A percentile compares a stretch with the other conserved stretches of the same genome.
Conservation (phyloP, 1,140 invertebrate genomes). For the Thaumetopoea pityocampa region DNA sequence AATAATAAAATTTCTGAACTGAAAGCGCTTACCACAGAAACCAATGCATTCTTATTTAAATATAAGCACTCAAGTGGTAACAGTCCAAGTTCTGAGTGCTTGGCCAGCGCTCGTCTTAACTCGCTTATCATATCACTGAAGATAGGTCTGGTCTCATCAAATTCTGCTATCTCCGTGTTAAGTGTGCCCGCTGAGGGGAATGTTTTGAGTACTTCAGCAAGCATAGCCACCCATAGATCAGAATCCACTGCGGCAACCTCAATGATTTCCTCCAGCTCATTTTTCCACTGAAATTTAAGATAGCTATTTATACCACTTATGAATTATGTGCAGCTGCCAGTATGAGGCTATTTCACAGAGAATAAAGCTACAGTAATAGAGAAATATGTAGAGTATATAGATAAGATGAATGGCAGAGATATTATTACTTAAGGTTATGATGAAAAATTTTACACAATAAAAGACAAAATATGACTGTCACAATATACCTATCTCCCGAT, state of each 20-base stretch:
- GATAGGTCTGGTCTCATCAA: constrained; percentile 91
- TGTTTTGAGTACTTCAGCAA: constrained; percentile 95
- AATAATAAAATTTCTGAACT: too few relatives aligned
- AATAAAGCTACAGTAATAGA: too few relatives aligned
- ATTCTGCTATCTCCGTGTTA: constrained; percentile 88
- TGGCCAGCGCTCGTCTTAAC: constrained; percentile 89
- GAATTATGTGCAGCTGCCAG: too few relatives aligned
- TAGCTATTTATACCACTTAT: too few relatives aligned
- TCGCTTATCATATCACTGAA: constrained; percentile 94
- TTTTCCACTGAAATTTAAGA: constrained; percentile 94
- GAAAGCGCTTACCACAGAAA: constrained; percentile 83
- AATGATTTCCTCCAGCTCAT: constrained; percentile 94
- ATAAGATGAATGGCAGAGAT: too few relatives aligned
- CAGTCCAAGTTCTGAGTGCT: constrained; percentile 90
- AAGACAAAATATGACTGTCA: too few relatives aligned
- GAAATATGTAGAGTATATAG: too few relatives aligned
- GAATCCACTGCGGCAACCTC: constrained; percentile 93
- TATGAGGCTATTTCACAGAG: too few relatives aligned
- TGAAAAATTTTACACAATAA: too few relatives aligned
- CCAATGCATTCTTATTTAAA: constrained; percentile 94
- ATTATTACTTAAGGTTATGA: too few relatives aligned
- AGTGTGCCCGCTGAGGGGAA: constrained; percentile 92
- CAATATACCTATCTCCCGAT: too few relatives aligned
- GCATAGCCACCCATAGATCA: constrained; percentile 97
- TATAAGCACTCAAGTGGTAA: constrained; percentile 97